Base-by-base conservation (phyloP, 2,888 invertebrate species). In the Hyalella azteca region DNA sequence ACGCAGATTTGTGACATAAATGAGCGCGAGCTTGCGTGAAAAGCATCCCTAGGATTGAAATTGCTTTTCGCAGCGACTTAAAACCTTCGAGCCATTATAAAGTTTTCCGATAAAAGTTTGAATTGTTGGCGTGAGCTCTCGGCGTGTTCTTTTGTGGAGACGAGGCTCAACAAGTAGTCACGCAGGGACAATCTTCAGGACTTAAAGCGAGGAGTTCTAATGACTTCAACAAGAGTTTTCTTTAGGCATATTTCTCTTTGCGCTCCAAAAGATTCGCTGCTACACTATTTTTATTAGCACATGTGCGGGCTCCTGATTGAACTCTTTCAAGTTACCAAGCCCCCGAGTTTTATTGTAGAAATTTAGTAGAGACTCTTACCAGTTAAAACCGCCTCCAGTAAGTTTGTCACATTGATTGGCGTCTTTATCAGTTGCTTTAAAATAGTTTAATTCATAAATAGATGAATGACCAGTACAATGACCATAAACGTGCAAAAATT, bases 31-130 rank as follows among this genome's bases (percentile, higher is more conserved):
- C 66, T 66, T 36, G 66, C 66, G 66, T 66, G 66, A 66, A 66
- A 66, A 66, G 66, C 66, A 66, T 66, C 36, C 36, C 66, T 66
- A 36, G 66, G 66, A 66, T 66, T 66, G 66, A 66, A 66, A 66
- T 66, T 66, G 66, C 66, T 66, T 66, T 66, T 66, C 66, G 32
- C 66, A 36, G 66, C 54, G 66, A 66, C 66, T 66, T 66, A 36
- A 66, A 66, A 66, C 66, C 66, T 66, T 66, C 66, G 66, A 36
- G 66, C 66, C 66, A 66, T 66, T 66, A 66, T 36, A 66, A 66
- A 66, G 66, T 66, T 66, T 66, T 66, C 66, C 66, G 66, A 66
- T 66, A 66, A 66, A 66, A 66, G 66, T 66, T 66, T 66, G 66
- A 66, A 66, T 66, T 66, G 66, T 66, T 66, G 66, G 66, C 66